These are phyloP conservation scores for Philopedon plagiatum DNA, from an alignment of 2,888 invertebrate genomes.

Conservation along the genomic window DNA sequence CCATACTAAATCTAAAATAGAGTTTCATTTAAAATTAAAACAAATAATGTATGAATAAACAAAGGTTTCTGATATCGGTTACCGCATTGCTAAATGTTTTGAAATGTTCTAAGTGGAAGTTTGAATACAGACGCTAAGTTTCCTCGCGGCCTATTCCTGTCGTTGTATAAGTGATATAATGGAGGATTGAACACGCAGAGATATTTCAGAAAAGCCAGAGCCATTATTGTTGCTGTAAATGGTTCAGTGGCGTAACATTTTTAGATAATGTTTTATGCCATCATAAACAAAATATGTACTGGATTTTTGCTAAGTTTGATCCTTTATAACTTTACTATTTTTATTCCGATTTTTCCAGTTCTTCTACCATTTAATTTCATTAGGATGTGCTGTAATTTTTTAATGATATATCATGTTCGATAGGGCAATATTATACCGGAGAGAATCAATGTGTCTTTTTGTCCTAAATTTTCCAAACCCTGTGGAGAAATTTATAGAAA, in stretches of 20 bases:
- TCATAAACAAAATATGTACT: too few relatives aligned
- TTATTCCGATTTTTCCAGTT: too few relatives aligned
- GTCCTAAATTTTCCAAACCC: too few relatives aligned
- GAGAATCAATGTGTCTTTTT: too few relatives aligned
- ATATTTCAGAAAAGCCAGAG: constrained; percentile 8
- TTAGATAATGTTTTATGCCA: too few relatives aligned
- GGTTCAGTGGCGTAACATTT: constrained; percentile 4
- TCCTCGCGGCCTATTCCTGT: constrained; percentile 14
- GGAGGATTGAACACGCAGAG: constrained; percentile 27
- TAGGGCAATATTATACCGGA: too few relatives aligned
- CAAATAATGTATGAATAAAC: constrained; percentile 6
- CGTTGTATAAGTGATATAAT: constrained; percentile 29
- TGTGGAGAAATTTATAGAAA: too few relatives aligned
- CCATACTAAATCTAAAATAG: not conserved
- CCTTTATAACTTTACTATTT: too few relatives aligned
- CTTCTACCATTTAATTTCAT: too few relatives aligned
- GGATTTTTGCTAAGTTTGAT: too few relatives aligned
- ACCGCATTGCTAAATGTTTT: constrained; percentile 31
- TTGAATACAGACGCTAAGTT: constrained; percentile 37
- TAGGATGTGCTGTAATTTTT: too few relatives aligned
- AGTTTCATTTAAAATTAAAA: not conserved
- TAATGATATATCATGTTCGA: too few relatives aligned
- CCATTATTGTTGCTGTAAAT: constrained; percentile 14
- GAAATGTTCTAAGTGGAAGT: constrained; percentile 31
- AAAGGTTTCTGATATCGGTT: constrained; percentile 30